A percentile compares a stretch with the other conserved stretches of the same genome.
phyloP scores from a whole-genome alignment of 2,113 vertebrate genomes.

The Cyanoramphus novaezelandiae region DNA sequence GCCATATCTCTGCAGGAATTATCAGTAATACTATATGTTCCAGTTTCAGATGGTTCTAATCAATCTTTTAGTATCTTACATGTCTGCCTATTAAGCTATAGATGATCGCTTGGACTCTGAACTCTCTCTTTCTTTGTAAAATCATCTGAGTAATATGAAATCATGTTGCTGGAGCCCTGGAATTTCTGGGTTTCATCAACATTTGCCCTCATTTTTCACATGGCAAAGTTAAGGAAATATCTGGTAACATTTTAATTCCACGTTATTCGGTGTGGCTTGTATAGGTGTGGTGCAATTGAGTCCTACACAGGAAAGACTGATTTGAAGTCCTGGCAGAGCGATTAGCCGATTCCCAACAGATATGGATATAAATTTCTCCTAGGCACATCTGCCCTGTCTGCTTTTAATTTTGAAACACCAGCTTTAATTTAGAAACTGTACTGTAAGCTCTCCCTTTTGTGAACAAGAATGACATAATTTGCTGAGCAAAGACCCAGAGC shows the following conservation, averaged over 20 bases:
- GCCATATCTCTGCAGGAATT: conserved; percentile 47
- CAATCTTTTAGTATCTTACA: conserved; percentile 18
- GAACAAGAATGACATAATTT: conserved; percentile 79
- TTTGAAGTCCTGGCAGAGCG: conserved; percentile 72
- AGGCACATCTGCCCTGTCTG: conserved; percentile 80
- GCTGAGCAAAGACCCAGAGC: conserved; percentile 67
- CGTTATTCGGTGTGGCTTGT: conserved; percentile 51
- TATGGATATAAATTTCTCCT: conserved; percentile 69
- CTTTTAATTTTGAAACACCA: conserved; percentile 80
- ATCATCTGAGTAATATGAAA: conserved; percentile 51
- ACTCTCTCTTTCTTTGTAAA: conserved; percentile 38
- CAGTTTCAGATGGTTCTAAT: conserved; percentile 39
- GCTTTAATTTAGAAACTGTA: conserved; percentile 75
- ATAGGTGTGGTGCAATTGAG: conserved; percentile 72
- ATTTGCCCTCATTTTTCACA: conserved; percentile 56
- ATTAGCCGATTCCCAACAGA: conserved; percentile 78
- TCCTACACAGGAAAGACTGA: conserved; percentile 71
- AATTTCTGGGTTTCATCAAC: conserved; percentile 47
- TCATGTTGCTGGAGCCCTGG: conserved; percentile 8
- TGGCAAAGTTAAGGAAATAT: conserved; percentile 63
- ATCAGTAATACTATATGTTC: conserved; percentile 51
- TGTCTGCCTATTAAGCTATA: conserved; percentile 6
- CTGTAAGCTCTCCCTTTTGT: conserved; percentile 70
- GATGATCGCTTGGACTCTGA: conserved; percentile 28
- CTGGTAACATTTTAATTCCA: conserved; percentile 72